Percentiles rank a stretch among this genome's conserved stretches.
Evolutionary conservation across 2,113 vertebrate genomes (phyloP).

Genomic region (Takifugu flavidus): DNA sequence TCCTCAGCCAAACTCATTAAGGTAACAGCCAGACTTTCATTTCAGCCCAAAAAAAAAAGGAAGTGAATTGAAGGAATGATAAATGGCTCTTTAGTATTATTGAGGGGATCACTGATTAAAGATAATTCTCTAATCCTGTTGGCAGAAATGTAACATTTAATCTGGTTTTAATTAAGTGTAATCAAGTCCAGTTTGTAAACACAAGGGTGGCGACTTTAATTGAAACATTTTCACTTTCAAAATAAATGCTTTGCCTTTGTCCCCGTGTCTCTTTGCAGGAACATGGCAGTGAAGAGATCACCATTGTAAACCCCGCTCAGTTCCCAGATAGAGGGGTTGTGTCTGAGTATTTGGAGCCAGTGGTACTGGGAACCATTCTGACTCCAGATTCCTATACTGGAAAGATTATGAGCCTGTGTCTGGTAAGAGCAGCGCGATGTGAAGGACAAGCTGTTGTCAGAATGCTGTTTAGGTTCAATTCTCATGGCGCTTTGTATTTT

Average conservation of each 20-base stretch:
- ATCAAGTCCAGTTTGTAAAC: too few species aligned
- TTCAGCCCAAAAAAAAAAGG: not conserved
- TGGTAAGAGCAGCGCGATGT: constrained; percentile 73
- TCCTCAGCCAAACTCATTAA: constrained; percentile 91
- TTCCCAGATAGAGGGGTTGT: constrained; percentile 87
- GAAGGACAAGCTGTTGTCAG: not conserved
- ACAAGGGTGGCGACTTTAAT: too few species aligned
- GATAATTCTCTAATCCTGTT: not conserved
- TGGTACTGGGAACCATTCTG: constrained; percentile 89
- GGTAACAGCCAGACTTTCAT: constrained; percentile 65
- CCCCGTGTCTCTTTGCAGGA: constrained; percentile 70
- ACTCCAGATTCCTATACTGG: constrained; percentile 84
- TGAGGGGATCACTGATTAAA: not conserved
- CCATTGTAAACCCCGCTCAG: constrained; percentile 88
- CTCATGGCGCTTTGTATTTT: too few species aligned
- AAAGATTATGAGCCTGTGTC: constrained; percentile 88
- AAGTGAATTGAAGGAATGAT: constrained; percentile 7
- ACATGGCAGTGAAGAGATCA: constrained; percentile 82
- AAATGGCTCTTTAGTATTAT: constrained; percentile 8
- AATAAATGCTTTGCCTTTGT: not conserved
- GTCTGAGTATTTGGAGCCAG: constrained; percentile 88
- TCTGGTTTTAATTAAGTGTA: too few species aligned
- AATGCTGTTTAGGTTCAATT: too few species aligned
- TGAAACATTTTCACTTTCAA: too few species aligned
- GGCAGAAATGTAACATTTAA: not conserved